Percentiles rank a stretch among this genome's conserved stretches.
Conservation (phyloP, 1,140 invertebrate genomes). For the Lasioglossum albipes region DNA sequence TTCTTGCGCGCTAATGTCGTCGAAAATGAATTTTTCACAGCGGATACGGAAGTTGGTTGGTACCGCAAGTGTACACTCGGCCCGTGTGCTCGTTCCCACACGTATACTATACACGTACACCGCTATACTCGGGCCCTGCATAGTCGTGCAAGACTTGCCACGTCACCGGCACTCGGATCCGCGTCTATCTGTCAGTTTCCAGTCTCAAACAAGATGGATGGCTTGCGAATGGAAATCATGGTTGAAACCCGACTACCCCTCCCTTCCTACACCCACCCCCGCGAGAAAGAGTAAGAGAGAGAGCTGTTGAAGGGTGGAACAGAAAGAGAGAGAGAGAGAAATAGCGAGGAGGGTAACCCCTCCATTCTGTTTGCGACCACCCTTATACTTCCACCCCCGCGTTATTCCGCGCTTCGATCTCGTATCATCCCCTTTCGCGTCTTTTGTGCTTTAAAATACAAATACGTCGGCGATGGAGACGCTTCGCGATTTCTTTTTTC, state of each 20-base stretch:
- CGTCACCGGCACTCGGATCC: constrained; percentile 80
- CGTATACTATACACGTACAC: constrained; percentile 4
- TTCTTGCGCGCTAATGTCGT: constrained; percentile 55
- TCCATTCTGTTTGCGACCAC: constrained; percentile 60
- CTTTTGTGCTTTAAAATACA: constrained; percentile 59
- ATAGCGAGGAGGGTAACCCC: constrained; percentile 25
- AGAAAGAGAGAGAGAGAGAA: constrained; percentile 8
- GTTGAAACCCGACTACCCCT: constrained; percentile 75
- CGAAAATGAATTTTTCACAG: constrained; percentile 60
- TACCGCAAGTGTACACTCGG: constrained; percentile 44
- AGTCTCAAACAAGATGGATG: constrained; percentile 82
- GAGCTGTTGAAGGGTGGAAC: background rate
- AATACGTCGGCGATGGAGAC: constrained; percentile 45
- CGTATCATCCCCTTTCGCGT: constrained; percentile 62
- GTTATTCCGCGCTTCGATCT: constrained; percentile 65
- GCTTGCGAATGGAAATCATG: constrained; percentile 81
- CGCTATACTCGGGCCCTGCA: background rate
- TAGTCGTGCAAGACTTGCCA: constrained; percentile 75
- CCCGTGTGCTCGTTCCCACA: constrained; percentile 13
- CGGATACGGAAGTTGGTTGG: constrained; percentile 43
- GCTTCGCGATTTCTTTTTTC: constrained; percentile 7
- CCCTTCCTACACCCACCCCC: constrained; percentile 52
- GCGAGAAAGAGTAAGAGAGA: constrained; percentile 23
- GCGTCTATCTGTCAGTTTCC: constrained; percentile 81
- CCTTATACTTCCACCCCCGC: constrained; percentile 60